Conservation (phyloP, 2,888 invertebrate species). For the Calliphora vomitoria region DNA sequence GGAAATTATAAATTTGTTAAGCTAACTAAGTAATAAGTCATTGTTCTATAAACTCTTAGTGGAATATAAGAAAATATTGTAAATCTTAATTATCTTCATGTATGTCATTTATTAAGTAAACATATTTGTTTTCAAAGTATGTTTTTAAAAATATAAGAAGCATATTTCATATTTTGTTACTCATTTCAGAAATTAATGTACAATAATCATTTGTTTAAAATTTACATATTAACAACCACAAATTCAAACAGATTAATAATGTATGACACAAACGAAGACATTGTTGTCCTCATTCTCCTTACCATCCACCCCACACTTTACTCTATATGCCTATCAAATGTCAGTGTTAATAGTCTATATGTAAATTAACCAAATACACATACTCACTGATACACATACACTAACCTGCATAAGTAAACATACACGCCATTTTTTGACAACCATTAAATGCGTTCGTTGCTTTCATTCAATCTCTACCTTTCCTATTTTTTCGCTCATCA, state of each 20-base stretch:
- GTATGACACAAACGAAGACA: background rate
- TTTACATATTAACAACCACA: background rate
- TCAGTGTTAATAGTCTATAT: slow-evolving; percentile 14
- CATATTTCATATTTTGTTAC: background rate
- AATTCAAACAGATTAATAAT: background rate
- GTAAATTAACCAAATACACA: slow-evolving; percentile 7
- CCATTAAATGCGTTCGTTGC: slow-evolving; percentile 40
- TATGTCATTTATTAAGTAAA: too few relatives aligned
- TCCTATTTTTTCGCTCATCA: background rate
- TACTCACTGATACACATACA: background rate
- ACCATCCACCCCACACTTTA: background rate
- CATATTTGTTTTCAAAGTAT: too few relatives aligned
- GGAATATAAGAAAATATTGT: too few relatives aligned
- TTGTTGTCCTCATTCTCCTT: too few relatives aligned
- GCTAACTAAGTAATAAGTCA: background rate
- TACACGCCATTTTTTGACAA: slow-evolving; percentile 22
- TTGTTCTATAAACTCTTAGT: too few relatives aligned
- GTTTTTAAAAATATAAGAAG: background rate
- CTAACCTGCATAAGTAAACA: background rate
- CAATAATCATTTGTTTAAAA: background rate
- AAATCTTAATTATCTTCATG: too few relatives aligned
- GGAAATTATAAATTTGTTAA: background rate
- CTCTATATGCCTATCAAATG: slow-evolving; percentile 2
- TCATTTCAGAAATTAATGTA: background rate
- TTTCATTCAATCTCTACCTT: background rate